These are phyloP conservation scores for Nomada fabriciana DNA, from an alignment of 2,888 invertebrate genomes.

Conservation along the genomic window DNA sequence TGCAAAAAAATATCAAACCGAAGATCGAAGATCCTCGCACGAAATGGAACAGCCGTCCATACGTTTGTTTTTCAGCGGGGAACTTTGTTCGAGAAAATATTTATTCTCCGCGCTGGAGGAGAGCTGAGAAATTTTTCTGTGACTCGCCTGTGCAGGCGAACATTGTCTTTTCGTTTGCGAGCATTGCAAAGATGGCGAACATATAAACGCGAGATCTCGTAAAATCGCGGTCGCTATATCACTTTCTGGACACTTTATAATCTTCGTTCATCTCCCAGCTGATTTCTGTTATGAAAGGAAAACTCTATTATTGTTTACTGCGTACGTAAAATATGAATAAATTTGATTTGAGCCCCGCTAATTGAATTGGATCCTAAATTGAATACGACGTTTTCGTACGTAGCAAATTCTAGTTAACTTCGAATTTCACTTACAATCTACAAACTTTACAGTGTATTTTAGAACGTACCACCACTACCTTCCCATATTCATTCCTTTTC, in stretches of 20 bases:
- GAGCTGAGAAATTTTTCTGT: neutral
- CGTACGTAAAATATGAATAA: no score
- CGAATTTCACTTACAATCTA: no score
- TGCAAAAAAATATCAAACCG: slow-evolving; percentile 15
- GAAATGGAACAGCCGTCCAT: slow-evolving; percentile 15
- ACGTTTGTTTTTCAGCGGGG: slow-evolving; percentile 23
- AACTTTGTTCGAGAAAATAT: slow-evolving; percentile 42
- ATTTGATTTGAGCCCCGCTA: no score
- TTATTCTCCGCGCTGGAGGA: slow-evolving; percentile 8
- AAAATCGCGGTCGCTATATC: neutral
- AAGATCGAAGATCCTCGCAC: slow-evolving; percentile 12
- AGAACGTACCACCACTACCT: no score
- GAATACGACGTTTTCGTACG: no score
- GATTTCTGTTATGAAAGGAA: neutral
- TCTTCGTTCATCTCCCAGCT: neutral
- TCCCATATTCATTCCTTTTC: no score
- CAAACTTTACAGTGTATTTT: no score
- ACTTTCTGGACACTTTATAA: slow-evolving; percentile 1
- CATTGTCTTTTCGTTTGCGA: neutral
- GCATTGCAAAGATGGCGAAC: neutral
- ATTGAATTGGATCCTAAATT: no score
- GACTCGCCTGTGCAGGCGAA: neutral
- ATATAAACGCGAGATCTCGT: neutral
- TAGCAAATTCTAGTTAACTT: no score
- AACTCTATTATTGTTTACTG: no score